Evolutionary conservation across 2,797 vertebrate genomes (phyloP).

Genomic region (Cynodonichthys magdalenae): DNA sequence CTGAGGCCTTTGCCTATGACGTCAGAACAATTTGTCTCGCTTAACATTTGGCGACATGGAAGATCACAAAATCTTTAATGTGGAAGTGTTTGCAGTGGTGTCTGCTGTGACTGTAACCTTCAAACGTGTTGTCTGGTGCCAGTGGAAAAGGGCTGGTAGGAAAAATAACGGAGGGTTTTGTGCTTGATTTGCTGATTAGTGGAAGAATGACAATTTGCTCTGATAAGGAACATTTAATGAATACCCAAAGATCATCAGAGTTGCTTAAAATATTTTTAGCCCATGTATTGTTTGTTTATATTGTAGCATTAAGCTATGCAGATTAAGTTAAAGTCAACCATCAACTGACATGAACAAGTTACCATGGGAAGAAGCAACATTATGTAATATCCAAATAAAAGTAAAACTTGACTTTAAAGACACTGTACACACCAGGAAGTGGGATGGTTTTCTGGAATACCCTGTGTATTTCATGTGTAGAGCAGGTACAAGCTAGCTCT

Average conservation of each 20-base stretch:
- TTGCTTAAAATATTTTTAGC: neutral
- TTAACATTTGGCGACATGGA: neutral
- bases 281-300: neutral
- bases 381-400: neutral
- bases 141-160: constrained; percentile 5
- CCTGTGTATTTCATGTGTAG: constrained; percentile 7
- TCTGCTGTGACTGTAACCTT: constrained; percentile 7
- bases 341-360: neutral
- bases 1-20: neutral
- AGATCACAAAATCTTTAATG: constrained; percentile 9
- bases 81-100: constrained; percentile 1
- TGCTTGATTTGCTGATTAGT: constrained; percentile 14
- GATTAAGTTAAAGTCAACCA: neutral
- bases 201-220: constrained; percentile 19
- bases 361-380: neutral
- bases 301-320: neutral
- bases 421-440: neutral
- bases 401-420: neutral
- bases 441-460: constrained; percentile 1
- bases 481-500: constrained; percentile 13
- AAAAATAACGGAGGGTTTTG: constrained; percentile 15
- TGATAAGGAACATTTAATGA: constrained; percentile 6
- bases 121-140: neutral
- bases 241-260: neutral
- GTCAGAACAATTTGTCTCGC: constrained; percentile 15